Percentiles rank a stretch among this genome's conserved stretches.
phyloP scores from a whole-genome alignment of 2,113 vertebrate genomes.

The Cichladusa arquata region DNA sequence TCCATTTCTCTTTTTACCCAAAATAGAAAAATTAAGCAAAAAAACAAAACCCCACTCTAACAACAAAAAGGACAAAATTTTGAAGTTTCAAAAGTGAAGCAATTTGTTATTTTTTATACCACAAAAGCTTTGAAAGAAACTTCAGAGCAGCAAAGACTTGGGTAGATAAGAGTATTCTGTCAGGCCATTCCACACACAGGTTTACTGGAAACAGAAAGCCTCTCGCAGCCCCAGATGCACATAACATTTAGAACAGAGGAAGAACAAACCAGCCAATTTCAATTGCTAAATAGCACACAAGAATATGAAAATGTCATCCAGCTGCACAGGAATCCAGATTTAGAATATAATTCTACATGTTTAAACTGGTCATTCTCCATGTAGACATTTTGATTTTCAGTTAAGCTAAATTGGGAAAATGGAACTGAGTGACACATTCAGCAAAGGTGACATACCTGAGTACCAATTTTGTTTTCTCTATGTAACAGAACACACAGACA shows the following conservation, averaged over 20 bases:
- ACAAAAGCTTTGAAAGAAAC: background rate
- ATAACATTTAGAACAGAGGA: slow-evolving; percentile 15
- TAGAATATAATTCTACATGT: background rate
- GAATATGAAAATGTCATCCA: background rate
- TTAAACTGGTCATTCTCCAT: background rate
- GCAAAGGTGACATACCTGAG: background rate
- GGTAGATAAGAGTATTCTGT: background rate
- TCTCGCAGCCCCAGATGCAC: background rate
- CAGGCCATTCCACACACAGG: background rate
- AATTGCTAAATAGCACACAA: slow-evolving; percentile 5
- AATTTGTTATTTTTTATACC: background rate
- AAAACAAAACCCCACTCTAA: background rate
- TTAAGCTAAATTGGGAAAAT: background rate
- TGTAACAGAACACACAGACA: background rate
- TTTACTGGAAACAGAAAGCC: slow-evolving; percentile 11
- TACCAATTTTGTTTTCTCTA: slow-evolving; percentile 7
- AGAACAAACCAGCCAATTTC: slow-evolving; percentile 46
- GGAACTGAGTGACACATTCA: background rate
- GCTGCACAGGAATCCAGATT: background rate
- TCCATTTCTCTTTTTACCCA: background rate
- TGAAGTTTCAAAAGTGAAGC: background rate
- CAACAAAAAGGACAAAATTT: background rate
- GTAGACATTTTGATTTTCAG: background rate
- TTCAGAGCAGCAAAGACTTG: background rate
- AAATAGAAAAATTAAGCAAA: background rate